Base-by-base conservation (phyloP, 2,113 vertebrate species). In the Mesoclemmys tuberculata region DNA sequence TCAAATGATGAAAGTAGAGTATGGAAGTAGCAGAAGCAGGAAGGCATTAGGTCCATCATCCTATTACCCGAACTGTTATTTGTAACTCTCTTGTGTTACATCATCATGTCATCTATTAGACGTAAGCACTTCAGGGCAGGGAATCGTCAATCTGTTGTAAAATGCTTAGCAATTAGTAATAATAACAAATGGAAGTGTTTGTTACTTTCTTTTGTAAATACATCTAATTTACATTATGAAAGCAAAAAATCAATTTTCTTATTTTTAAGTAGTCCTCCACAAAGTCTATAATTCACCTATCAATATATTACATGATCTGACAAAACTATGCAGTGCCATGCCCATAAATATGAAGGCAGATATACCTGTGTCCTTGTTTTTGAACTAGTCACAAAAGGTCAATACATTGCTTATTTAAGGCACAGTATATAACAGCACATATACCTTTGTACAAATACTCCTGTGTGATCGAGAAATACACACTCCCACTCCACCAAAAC, bases 321-420 rank as follows among this genome's bases (percentile, higher is more conserved):
- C n/a, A 90, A 78, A 92, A 35, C 38, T 78, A 85, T 35, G 10
- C 41, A 71, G 49, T 77, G 64, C 71, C 92, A 94, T 87, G 79
- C 21, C 75, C 80, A 58, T 71, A 93, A 91, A 93, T 85, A 92
- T 0, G 31, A 18, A 93, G 61, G 46, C 46, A 75, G 24, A 91
- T 85, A 93, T 14, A 78, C 44, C 64, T 93, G 14, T 56, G 52
- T 88, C 64, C 82, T 49, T 94, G 71, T 61, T 88, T 97, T 85
- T 90, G 68, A 92, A 86, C 38, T 82, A 83, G 26, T 85, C 82
- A 81, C 78, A 85, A 91, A 96, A 92, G 29, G 90, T 41, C 24
- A 92, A 52, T n/a, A 5, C 1, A 0, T 48, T 93, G 41, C 74
- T 81, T 90, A 93, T 82, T 88, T 93, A 93, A 95, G 85, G 49